Conservation (phyloP, 2,113 vertebrate species). For the Platysternon megacephalum region DNA sequence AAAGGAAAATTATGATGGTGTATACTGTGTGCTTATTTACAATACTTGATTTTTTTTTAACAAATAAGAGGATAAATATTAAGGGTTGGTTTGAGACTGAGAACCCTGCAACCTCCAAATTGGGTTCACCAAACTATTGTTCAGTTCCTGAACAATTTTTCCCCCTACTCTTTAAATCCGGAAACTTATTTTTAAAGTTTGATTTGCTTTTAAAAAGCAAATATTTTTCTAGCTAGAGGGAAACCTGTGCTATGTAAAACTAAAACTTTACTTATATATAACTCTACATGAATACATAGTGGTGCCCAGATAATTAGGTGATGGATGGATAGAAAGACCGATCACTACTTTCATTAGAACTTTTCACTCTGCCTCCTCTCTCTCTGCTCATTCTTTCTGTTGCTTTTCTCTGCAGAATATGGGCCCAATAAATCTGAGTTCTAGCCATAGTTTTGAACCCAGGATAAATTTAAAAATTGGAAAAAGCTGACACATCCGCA, state of each 20-base stretch:
- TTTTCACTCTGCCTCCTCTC: not conserved
- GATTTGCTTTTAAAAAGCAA: not conserved
- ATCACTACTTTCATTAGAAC: not conserved
- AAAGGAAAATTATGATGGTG: not conserved
- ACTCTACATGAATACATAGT: not conserved
- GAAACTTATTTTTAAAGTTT: not conserved
- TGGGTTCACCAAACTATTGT: not conserved
- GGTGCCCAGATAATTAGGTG: not conserved
- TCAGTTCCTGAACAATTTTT: not conserved
- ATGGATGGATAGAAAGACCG: not conserved
- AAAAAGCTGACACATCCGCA: rapidly evolving
- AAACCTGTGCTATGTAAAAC: not conserved
- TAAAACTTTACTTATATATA: not conserved
- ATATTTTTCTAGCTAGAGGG: not conserved
- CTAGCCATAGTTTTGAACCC: not conserved
- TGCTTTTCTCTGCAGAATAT: not conserved
- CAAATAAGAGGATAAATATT: not conserved
- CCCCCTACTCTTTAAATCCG: not conserved
- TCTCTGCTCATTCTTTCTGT: not conserved
- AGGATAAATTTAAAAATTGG: not conserved
- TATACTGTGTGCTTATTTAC: not conserved
- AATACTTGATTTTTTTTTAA: not conserved
- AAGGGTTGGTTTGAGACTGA: not conserved
- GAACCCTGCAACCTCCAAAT: not conserved
- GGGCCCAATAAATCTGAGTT: not conserved